These are phyloP conservation scores for Prunella himalayana DNA, from an alignment of 2,113 vertebrate species.

Conservation along the genomic window DNA sequence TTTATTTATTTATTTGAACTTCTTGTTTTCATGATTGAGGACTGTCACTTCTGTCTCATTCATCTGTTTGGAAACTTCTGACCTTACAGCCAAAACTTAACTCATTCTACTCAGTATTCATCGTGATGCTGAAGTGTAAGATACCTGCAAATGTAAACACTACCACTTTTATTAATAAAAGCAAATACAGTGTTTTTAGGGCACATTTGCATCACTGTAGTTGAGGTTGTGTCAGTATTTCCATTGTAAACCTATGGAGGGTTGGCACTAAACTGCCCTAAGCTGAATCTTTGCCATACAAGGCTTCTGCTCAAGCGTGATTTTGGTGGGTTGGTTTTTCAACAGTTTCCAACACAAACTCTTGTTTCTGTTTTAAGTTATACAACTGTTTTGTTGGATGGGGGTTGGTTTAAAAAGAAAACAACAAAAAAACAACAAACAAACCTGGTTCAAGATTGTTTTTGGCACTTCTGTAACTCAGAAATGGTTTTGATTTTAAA, in stretches of 20 bases:
- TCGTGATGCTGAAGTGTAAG: conserved; percentile 63
- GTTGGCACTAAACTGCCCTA: conserved; percentile 53
- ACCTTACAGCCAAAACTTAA: conserved; percentile 35
- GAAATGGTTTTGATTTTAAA: conserved; percentile 63
- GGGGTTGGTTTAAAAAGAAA: conserved; percentile 36
- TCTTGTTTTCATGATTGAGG: conserved; percentile 40
- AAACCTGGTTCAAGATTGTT: conserved; percentile 48
- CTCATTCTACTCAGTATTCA: conserved; percentile 57
- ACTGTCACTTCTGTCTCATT: conserved; percentile 38
- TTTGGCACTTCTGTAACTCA: conserved; percentile 66
- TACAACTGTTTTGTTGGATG: conserved; percentile 39
- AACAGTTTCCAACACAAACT: conserved; percentile 44
- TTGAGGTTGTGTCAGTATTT: conserved; percentile 61
- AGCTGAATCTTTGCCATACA: conserved; percentile 6
- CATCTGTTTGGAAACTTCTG: conserved; percentile 32
- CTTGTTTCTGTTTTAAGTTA: conserved; percentile 55
- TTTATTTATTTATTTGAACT: conserved; percentile 72
- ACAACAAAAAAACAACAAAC: background rate
- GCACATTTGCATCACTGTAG: conserved; percentile 61
- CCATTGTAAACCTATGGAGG: conserved; percentile 51
- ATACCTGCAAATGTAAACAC: conserved; percentile 65
- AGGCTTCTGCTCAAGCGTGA: conserved; percentile 36
- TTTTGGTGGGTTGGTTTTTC: conserved; percentile 43
- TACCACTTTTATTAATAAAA: conserved; percentile 70
- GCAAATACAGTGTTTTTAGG: conserved; percentile 63